Conservation (phyloP, 53 echinoderm and acorn worm species). For the Antedon mediterranea region DNA sequence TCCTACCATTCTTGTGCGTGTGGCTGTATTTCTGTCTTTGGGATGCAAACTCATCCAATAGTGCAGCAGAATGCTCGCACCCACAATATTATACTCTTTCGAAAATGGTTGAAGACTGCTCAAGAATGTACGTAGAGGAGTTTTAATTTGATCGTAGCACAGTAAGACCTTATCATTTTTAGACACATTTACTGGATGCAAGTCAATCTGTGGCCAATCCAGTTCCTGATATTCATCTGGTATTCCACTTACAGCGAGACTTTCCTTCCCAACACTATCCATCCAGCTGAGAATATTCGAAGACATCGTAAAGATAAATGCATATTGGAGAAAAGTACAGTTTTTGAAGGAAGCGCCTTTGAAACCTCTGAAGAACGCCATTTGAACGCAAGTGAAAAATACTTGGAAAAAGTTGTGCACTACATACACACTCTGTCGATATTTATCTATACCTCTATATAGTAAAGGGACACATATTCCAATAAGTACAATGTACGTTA, state of each 20-base stretch:
- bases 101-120: neutral
- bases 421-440: no score
- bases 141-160: neutral
- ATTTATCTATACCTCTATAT: no score
- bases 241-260: neutral
- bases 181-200: neutral
- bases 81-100: neutral
- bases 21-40: no score
- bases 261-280: neutral
- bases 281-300: neutral
- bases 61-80: neutral
- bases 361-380: neutral
- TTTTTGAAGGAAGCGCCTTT: neutral
- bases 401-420: neutral
- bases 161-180: neutral
- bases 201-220: neutral
- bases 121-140: neutral
- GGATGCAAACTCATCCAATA: neutral
- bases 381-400: neutral
- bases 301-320: neutral
- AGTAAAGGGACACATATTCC: no score
- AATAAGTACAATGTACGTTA: no score
- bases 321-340: neutral
- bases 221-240: neutral
- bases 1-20: neutral